These are phyloP conservation scores for Cassiopea andromeda DNA, from an alignment of 30 jellyfish, hydroid and myxozoan species.

Conservation along the genomic window DNA sequence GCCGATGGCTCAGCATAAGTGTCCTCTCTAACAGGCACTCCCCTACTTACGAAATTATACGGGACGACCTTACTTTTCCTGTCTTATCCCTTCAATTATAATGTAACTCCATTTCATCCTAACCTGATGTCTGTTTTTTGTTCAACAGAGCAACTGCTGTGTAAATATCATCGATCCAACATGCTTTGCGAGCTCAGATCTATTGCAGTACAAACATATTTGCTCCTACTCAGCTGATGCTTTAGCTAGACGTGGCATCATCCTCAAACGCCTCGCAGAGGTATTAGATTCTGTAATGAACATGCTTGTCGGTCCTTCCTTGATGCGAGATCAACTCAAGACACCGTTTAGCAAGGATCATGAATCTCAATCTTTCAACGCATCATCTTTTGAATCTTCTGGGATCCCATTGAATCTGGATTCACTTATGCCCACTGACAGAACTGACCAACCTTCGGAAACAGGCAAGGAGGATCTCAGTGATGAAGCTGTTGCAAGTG, in stretches of 20 bases:
- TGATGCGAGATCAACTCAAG: constrained; percentile 74
- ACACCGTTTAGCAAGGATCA: constrained; percentile 42
- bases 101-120: too few species aligned
- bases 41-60: background rate
- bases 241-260: constrained; percentile 74
- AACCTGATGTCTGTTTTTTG: too few species aligned
- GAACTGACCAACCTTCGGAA: background rate
- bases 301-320: constrained; percentile 84
- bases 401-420: constrained; percentile 51
- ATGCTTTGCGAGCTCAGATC: constrained; percentile 55
- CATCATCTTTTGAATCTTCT: constrained; percentile 75
- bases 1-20: too few species aligned
- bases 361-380: constrained; percentile 70
- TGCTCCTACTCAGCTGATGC: constrained; percentile 74
- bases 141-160: constrained; percentile 67
- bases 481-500: too few species aligned
- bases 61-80: background rate
- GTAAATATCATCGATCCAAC: constrained; percentile 74
- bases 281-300: constrained; percentile 85
- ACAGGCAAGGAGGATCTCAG: too few species aligned
- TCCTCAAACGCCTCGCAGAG: constrained; percentile 78
- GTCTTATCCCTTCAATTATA: background rate
- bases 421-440: background rate
- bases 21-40: too few species aligned
- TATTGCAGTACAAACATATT: constrained; percentile 63